Percentiles rank a stretch among this genome's conserved stretches.
Evolutionary conservation across 2,113 vertebrate genomes (phyloP).

Genomic region (Halcyon senegalensis): DNA sequence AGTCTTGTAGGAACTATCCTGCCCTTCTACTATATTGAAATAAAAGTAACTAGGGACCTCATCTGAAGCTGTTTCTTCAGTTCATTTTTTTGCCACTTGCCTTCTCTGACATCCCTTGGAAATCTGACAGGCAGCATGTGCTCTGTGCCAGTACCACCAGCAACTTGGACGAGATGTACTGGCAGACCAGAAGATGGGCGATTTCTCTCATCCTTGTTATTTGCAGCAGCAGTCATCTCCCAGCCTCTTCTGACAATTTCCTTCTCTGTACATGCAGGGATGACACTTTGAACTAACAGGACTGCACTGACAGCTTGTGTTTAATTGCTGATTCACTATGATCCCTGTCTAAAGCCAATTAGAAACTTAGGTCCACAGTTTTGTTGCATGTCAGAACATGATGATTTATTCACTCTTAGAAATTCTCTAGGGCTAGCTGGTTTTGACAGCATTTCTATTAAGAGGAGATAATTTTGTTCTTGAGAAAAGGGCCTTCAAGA

Average conservation of each 20-base stretch:
- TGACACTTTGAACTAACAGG: not conserved
- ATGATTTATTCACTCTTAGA: constrained; percentile 13
- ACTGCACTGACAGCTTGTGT: constrained; percentile 27
- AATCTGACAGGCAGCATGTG: not conserved
- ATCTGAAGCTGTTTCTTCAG: not conserved
- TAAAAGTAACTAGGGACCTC: not conserved
- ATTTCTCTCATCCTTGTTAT: constrained; percentile 1
- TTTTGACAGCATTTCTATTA: not conserved
- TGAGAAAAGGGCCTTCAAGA: not conserved
- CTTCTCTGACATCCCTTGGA: not conserved
- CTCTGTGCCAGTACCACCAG: not conserved
- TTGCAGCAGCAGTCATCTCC: not conserved
- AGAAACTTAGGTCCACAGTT: constrained; percentile 17
- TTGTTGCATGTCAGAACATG: constrained; percentile 22
- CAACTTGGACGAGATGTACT: not conserved
- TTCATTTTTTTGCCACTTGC: not conserved
- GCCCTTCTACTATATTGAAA: not conserved
- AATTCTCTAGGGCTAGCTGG: not conserved
- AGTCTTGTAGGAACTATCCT: not conserved
- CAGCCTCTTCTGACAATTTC: not conserved
- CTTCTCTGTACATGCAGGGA: not conserved
- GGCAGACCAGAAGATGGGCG: constrained; percentile 8
- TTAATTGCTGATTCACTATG: constrained; percentile 48
- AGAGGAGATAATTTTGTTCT: not conserved
- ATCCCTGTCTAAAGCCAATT: constrained; percentile 29